Evolutionary conservation across 2,888 invertebrate genomes (phyloP).

Genomic region (Chrysomela aeneicollis): DNA sequence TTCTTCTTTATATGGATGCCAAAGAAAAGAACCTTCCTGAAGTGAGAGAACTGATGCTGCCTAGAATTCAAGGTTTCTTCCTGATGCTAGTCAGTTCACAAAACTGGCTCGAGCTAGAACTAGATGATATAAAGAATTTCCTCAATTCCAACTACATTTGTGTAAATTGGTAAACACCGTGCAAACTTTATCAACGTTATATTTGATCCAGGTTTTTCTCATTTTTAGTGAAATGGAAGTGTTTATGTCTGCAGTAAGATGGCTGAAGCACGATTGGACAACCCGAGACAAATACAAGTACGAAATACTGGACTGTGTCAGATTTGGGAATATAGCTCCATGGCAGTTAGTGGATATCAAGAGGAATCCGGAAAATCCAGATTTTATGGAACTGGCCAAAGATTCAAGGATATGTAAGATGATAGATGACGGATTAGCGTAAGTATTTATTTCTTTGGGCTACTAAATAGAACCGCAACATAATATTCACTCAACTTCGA

Average conservation of each 20-base stretch:
- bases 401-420: slow-evolving; percentile 76
- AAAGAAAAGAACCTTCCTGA: slow-evolving; percentile 65
- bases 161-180: slow-evolving; percentile 80
- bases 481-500: too few species aligned
- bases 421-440: slow-evolving; percentile 84
- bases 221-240: slow-evolving; percentile 73
- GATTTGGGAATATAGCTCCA: slow-evolving; percentile 81
- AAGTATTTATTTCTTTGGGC: slow-evolving; percentile 55
- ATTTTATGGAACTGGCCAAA: slow-evolving; percentile 74
- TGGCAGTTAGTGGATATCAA: slow-evolving; percentile 83
- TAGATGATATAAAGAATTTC: slow-evolving; percentile 73
- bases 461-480: too few species aligned
- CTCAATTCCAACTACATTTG: slow-evolving; percentile 77
- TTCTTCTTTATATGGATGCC: slow-evolving; percentile 68
- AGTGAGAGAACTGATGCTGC: slow-evolving; percentile 76
- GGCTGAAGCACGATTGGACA: slow-evolving; percentile 78
- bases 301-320: slow-evolving; percentile 73
- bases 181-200: too few species aligned
- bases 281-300: slow-evolving; percentile 66
- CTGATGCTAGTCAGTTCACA: slow-evolving; percentile 77
- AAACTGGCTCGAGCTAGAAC: slow-evolving; percentile 73
- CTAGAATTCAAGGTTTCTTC: slow-evolving; percentile 78
- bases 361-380: slow-evolving; percentile 75
- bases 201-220: too few species aligned
- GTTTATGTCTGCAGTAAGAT: slow-evolving; percentile 81